A percentile compares a stretch with the other conserved stretches of the same genome.
These are phyloP conservation scores for Brachyrhaphis roseni DNA, from an alignment of 2,797 vertebrate species.

Conservation along the genomic window DNA sequence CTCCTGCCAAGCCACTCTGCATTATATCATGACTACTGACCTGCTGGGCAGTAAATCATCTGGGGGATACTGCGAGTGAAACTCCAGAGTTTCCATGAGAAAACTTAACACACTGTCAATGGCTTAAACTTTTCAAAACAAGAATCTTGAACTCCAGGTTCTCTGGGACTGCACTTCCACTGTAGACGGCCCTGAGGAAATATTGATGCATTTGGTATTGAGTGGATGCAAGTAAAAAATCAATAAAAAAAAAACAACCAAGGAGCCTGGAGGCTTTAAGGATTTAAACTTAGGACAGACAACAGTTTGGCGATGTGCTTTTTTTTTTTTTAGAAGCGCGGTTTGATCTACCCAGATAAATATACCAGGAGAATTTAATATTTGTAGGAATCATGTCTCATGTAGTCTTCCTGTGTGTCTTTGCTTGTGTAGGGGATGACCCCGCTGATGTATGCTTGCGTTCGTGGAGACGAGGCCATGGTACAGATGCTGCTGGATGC, in stretches of 20 bases:
- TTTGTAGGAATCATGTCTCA: not conserved
- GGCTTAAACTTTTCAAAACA: slow-evolving; percentile 26
- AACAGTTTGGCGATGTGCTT: not conserved
- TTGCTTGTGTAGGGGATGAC: slow-evolving; percentile 83
- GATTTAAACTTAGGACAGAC: not conserved
- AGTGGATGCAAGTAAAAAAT: slow-evolving; percentile 15
- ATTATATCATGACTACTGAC: slow-evolving; percentile 40
- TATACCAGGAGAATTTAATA: not conserved
- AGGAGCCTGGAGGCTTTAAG: slow-evolving; percentile 10
- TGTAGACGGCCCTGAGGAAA: slow-evolving; percentile 13
- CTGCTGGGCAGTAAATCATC: slow-evolving; percentile 27
- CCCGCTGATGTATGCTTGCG: slow-evolving; percentile 98
- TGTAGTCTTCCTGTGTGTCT: slow-evolving; percentile 2
- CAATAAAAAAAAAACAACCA: slow-evolving; percentile 19
- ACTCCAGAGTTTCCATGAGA: slow-evolving; percentile 28
- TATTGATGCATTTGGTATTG: slow-evolving; percentile 27
- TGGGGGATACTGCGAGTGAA: slow-evolving; percentile 26
- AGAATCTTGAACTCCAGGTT: slow-evolving; percentile 8
- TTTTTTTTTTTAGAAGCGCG: not conserved
- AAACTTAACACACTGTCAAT: slow-evolving; percentile 37
- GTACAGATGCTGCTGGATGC: slow-evolving; percentile 99
- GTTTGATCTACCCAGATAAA: not conserved
- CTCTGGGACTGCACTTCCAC: slow-evolving; percentile 6
- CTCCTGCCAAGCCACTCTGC: slow-evolving; percentile 33
- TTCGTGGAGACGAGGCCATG: slow-evolving; percentile 97